Percentiles rank a stretch among this genome's conserved stretches.
phyloP scores from a whole-genome alignment of 2,888 invertebrate genomes.

The Branchellion lobata region DNA sequence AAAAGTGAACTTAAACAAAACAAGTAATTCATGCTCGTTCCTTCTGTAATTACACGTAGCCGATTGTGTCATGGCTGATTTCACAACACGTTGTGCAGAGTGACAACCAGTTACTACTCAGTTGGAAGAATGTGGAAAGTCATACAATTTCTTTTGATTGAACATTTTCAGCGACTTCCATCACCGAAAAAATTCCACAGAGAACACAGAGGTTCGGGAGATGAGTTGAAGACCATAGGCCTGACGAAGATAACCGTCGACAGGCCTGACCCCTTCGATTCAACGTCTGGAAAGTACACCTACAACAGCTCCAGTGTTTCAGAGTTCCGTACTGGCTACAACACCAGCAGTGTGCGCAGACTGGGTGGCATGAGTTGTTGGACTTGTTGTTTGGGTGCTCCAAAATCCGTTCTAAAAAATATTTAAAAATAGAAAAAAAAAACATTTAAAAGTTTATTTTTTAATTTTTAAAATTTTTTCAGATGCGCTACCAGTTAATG shows the following conservation, averaged over 20 bases:
- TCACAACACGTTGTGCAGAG: too few relatives aligned
- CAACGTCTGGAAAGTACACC: conserved; percentile 10
- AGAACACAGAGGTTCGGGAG: too few relatives aligned
- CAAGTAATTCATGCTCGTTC: too few relatives aligned
- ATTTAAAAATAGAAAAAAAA: background rate
- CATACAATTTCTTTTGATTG: too few relatives aligned
- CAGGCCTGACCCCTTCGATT: conserved; percentile 1
- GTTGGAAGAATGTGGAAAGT: too few relatives aligned
- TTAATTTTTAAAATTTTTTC: background rate
- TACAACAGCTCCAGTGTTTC: background rate
- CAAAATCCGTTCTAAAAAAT: too few relatives aligned
- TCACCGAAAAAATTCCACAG: too few relatives aligned
- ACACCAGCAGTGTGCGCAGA: background rate
- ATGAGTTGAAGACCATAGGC: background rate
- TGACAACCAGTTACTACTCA: too few relatives aligned
- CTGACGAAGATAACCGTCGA: background rate
- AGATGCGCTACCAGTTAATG: conserved; percentile 17
- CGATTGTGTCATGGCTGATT: too few relatives aligned
- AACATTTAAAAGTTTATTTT: background rate
- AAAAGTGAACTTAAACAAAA: conserved; percentile 20
- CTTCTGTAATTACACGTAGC: too few relatives aligned
- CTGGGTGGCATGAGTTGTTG: too few relatives aligned
- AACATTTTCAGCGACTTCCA: too few relatives aligned
- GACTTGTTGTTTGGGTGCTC: background rate
- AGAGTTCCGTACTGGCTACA: background rate